A percentile compares a stretch with the other conserved stretches of the same genome.
Evolutionary conservation across 2,888 invertebrate genomes (phyloP).

Genomic region (Apamea anceps): DNA sequence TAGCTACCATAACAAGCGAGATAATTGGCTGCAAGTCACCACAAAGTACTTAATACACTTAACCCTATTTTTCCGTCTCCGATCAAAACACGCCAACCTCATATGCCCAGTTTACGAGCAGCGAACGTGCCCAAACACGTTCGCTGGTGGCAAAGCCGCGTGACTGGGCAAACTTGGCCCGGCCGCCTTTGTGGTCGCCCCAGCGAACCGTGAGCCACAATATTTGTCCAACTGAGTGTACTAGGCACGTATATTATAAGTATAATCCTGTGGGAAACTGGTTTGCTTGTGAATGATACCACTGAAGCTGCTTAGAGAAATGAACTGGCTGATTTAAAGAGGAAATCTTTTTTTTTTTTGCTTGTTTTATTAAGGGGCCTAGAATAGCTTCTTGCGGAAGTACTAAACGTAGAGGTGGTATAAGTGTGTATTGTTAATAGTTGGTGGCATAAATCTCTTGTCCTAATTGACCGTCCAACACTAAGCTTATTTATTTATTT

Average conservation of each 20-base stretch:
- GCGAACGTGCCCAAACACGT: conserved; percentile 57
- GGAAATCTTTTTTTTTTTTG: conserved; percentile 8
- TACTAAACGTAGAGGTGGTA: neutral
- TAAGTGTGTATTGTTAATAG: neutral
- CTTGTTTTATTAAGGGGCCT: neutral
- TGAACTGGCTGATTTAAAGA: conserved; percentile 33
- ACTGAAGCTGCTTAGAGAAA: conserved; percentile 48
- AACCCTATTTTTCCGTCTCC: conserved; percentile 37
- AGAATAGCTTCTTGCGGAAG: neutral
- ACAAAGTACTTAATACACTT: conserved; percentile 18
- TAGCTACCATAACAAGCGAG: neutral
- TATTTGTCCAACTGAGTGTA: conserved; percentile 63
- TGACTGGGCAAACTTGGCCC: conserved; percentile 58
- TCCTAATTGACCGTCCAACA: neutral
- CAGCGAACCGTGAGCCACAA: conserved; percentile 64
- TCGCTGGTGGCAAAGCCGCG: conserved; percentile 53
- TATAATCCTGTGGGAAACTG: conserved; percentile 57
- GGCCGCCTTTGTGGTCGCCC: conserved; percentile 56
- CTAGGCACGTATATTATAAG: conserved; percentile 42
- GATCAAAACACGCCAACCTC: conserved; percentile 46
- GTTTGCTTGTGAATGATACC: conserved; percentile 55
- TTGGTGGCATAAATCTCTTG: neutral
- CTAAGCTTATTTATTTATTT: neutral
- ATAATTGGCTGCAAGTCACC: conserved; percentile 25
- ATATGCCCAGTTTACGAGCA: conserved; percentile 47